Percentiles rank a stretch among this genome's conserved stretches.
phyloP scores from a whole-genome alignment of 2,797 vertebrate species.

The Coregonus sp. region DNA sequence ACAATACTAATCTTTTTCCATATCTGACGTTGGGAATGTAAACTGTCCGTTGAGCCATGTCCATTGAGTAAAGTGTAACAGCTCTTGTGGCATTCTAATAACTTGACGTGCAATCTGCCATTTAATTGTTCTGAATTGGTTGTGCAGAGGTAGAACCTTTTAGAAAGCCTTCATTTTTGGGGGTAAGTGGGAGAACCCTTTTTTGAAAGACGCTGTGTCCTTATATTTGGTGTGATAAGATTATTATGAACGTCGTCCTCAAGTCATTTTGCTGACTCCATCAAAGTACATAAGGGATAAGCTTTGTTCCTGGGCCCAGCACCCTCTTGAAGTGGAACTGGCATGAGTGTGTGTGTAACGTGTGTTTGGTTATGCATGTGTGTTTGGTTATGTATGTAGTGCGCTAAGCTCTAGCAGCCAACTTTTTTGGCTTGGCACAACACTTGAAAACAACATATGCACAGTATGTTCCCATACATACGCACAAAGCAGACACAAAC shows the following conservation, averaged over 20 bases:
- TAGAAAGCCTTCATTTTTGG: conserved; percentile 94
- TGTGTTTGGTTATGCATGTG: conserved; percentile 59
- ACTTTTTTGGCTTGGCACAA: conserved; percentile 87
- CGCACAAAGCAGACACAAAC: conserved; percentile 86
- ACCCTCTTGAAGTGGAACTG: conserved; percentile 82
- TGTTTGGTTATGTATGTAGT: conserved; percentile 49
- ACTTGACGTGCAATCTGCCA: conserved; percentile 92
- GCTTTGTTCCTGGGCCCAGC: conserved; percentile 89
- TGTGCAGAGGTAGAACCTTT: conserved; percentile 99
- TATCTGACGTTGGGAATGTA: conserved; percentile 82
- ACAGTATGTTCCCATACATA: conserved; percentile 89
- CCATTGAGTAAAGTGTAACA: conserved; percentile 90
- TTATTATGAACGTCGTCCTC: conserved; percentile 89
- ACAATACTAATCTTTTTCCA: conserved; percentile 88
- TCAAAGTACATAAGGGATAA: conserved; percentile 88
- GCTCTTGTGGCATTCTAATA: conserved; percentile 90
- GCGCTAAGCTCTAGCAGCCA: conserved; percentile 87
- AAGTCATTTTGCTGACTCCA: conserved; percentile 93
- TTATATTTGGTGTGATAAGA: conserved; percentile 97
- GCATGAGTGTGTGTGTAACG: conserved; percentile 41
- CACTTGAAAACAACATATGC: conserved; percentile 87
- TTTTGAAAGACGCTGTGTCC: conserved; percentile 88
- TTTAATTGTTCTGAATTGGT: conserved; percentile 88
- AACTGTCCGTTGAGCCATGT: conserved; percentile 86
- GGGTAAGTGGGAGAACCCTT: conserved; percentile 96